Evolutionary conservation across 2,113 vertebrate species (phyloP).

Genomic region (Pteropus alecto): DNA sequence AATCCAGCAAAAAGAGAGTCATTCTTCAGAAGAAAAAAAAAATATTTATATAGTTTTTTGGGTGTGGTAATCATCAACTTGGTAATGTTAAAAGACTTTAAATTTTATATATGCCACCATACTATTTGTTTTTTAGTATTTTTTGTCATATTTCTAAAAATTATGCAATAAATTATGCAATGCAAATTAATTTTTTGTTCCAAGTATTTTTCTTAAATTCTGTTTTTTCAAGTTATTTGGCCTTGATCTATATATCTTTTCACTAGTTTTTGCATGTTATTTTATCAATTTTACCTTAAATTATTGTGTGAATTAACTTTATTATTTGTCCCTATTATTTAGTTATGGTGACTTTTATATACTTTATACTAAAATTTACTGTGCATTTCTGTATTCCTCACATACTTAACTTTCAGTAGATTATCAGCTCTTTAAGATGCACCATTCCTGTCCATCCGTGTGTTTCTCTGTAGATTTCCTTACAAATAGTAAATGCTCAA

Average conservation of each 20-base stretch:
- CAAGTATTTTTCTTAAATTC: not conserved
- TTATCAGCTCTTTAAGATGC: not conserved
- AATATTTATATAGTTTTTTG: not conserved
- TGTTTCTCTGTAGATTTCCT: not conserved
- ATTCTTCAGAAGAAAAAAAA: not conserved
- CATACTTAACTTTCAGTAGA: not conserved
- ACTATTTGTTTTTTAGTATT: not conserved
- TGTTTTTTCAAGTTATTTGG: not conserved
- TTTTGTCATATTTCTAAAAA: not conserved
- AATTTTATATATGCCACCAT: not conserved
- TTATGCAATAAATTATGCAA: not conserved
- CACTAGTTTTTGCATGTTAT: not conserved
- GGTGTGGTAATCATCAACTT: not conserved
- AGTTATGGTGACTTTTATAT: not conserved
- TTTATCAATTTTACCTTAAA: not conserved
- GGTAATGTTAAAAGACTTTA: not conserved
- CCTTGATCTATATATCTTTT: not conserved
- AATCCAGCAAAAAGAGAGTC: not conserved
- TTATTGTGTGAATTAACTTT: not conserved
- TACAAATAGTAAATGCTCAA: not conserved
- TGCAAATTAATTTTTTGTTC: not conserved
- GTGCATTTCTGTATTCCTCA: not conserved
- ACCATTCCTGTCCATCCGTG: not conserved
- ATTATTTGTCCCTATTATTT: not conserved
- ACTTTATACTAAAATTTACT: not conserved